A percentile compares a stretch with the other conserved stretches of the same genome.
Evolutionary conservation across 2,797 vertebrate genomes (phyloP).

Genomic region (Micropoecilia bifurca): DNA sequence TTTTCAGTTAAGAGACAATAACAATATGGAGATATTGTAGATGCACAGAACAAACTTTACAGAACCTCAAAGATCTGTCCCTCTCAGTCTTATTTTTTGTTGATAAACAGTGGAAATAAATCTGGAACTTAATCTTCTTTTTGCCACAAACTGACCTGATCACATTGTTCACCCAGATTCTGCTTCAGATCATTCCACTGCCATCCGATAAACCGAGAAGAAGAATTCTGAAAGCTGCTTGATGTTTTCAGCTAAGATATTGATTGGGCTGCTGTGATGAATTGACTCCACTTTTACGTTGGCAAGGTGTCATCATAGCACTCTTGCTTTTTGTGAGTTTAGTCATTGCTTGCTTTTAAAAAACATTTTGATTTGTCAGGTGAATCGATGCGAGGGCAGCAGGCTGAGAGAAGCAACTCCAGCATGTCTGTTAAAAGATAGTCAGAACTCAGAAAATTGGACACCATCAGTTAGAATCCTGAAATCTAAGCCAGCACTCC

Average conservation of each 20-base stretch:
- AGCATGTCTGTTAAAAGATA: constrained; percentile 20
- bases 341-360: constrained; percentile 17
- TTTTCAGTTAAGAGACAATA: neutral
- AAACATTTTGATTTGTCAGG: constrained; percentile 22
- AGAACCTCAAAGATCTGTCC: neutral
- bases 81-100: neutral
- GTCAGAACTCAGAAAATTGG: constrained; percentile 11
- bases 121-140: neutral
- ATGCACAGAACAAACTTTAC: neutral
- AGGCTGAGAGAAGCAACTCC: constrained; percentile 20
- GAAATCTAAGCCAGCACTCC: constrained; percentile 13
- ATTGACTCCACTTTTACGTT: neutral
- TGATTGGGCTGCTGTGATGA: constrained; percentile 6
- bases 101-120: neutral
- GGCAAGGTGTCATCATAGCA: neutral
- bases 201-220: neutral
- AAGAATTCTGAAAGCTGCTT: neutral
- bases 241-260: constrained; percentile 4
- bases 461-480: constrained; percentile 14
- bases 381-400: constrained; percentile 21
- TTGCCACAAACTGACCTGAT: neutral
- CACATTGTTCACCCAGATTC: neutral
- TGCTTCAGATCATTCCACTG: neutral
- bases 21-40: neutral
- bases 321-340: neutral